Conservation (phyloP, 2,797 vertebrate species). For the Holocentrus rufus region DNA sequence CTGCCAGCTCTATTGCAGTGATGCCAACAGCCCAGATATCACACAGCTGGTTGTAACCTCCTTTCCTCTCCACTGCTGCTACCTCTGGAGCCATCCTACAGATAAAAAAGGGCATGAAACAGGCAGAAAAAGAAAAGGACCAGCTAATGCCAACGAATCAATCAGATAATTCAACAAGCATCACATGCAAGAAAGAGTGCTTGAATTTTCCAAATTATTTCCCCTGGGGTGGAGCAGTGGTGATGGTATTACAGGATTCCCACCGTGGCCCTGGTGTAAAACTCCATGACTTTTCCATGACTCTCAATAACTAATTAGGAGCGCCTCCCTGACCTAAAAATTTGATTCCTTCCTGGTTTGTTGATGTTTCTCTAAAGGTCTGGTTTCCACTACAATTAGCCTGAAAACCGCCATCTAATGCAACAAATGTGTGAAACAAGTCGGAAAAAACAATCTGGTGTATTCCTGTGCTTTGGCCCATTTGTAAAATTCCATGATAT, state of each 20-base stretch:
- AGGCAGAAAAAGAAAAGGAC: not conserved
- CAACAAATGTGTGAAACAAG: not conserved
- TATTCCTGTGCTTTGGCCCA: not conserved
- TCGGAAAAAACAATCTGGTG: not conserved
- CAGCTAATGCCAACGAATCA: not conserved
- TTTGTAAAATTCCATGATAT: not conserved
- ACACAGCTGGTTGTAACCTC: slow-evolving; percentile 97
- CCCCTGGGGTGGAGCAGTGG: not conserved
- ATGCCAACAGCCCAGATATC: slow-evolving; percentile 99
- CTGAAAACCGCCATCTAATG: not conserved
- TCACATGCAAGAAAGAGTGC: not conserved
- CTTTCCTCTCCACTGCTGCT: slow-evolving; percentile 97
- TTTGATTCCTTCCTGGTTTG: not conserved
- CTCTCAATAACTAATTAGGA: not conserved
- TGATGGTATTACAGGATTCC: not conserved
- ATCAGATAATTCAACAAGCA: slow-evolving; percentile 23
- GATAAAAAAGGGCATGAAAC: not conserved
- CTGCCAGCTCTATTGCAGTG: slow-evolving; percentile 96
- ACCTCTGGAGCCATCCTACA: slow-evolving; percentile 98
- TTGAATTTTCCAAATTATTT: not conserved
- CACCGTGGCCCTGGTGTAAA: not conserved
- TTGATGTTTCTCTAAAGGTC: not conserved
- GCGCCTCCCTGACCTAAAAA: not conserved
- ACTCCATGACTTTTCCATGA: slow-evolving; percentile 2
- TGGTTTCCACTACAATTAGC: not conserved